Evolutionary conservation across 2,888 invertebrate genomes (phyloP), one percentile per base, ranked within the genome.

Genomic region (Leptarthrus brevirostris): DNA sequence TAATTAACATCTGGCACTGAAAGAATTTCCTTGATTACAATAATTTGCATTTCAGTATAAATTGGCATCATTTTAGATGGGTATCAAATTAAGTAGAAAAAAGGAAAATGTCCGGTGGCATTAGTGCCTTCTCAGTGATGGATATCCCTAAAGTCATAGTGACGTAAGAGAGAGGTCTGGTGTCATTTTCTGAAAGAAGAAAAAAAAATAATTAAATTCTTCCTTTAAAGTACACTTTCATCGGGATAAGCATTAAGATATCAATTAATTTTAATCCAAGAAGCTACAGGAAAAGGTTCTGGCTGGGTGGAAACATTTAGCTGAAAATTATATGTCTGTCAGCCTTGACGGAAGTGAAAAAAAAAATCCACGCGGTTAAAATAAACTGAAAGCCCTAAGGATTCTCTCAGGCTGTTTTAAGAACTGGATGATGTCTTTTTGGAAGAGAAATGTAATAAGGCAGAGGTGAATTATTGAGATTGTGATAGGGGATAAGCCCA

Each of bases 261-360:
- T 69, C 69, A 69, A 69, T 69, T 69, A 69, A 69, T 52, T 69
- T 69, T 69, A 69, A 69, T 69, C 69, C 69, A 16, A 52, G 69
- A 18, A 69, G 34, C 47, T 16, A 20, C 49, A 52, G 3, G 36
- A 26, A 52, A 52, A 69, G 52, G 49, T 49, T 52, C 64, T 47
- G 10, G 22, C 47, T 20, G 26, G 18, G 34, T 20, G 12, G 2
- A 18, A 36, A 34, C 36, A 36, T 36, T 58, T 20, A 58, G 58
- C 36, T 58, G n/a, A 24, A 47, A 66, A 47, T 66, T 66, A 47
- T 66, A 47, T 26, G 24, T 26, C 64, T 66, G 64, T 44, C 24
- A 47, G 52, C 20, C 52, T 52, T 52, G 54, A 54, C 14, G 54
- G 14, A 66, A 66, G 47, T 26, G 47, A 66, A 47, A 64, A 61